phyloP scores from a whole-genome alignment of 2,888 invertebrate species.

The Harpalus rubripes region DNA sequence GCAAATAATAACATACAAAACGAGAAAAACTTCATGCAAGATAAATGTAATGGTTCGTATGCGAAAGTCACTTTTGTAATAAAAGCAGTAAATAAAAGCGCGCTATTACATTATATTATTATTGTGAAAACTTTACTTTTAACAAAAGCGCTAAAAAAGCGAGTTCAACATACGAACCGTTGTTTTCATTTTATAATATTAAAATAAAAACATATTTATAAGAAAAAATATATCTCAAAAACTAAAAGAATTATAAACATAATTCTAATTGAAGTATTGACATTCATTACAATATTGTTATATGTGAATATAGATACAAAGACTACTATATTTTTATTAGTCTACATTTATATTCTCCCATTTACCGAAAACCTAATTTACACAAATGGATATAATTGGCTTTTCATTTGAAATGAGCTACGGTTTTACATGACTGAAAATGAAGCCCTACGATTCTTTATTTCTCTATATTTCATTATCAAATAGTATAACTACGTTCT shows the following conservation, averaged over 20 bases:
- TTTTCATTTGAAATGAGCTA: conserved; percentile 60
- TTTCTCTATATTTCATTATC: neutral
- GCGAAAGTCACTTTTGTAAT: too few species aligned
- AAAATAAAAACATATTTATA: neutral
- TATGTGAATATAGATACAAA: neutral
- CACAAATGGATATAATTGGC: conserved; percentile 62
- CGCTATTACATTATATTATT: too few species aligned
- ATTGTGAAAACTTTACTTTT: too few species aligned
- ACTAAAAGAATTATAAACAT: neutral
- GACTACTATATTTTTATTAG: neutral
- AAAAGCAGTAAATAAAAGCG: too few species aligned
- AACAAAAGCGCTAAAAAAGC: too few species aligned
- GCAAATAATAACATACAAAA: too few species aligned
- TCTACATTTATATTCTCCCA: neutral
- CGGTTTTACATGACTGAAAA: conserved; percentile 20
- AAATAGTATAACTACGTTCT: neutral
- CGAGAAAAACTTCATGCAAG: too few species aligned
- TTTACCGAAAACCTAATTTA: conserved; percentile 40
- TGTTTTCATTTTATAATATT: neutral
- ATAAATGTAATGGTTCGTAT: too few species aligned
- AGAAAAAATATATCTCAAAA: neutral
- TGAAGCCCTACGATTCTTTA: conserved; percentile 19
- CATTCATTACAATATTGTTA: neutral
- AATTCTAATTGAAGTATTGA: neutral
- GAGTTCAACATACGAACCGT: too few species aligned